These are phyloP conservation scores for Hippocampus zosterae DNA, from an alignment of 2,113 vertebrate genomes.

Conservation along the genomic window DNA sequence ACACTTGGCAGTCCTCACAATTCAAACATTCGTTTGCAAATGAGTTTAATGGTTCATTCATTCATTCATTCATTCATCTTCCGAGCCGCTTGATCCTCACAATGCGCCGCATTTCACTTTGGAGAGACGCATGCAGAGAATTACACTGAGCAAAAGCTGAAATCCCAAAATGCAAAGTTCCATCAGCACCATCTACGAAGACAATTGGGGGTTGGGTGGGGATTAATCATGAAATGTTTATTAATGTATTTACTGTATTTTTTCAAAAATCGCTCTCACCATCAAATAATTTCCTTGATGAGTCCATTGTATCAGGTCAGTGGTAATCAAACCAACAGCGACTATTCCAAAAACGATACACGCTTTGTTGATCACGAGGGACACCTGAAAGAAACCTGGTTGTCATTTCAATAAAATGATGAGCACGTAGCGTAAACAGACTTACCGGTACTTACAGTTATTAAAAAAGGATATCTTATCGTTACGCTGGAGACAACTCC, in stretches of 20 bases:
- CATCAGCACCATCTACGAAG: slow-evolving; percentile 45
- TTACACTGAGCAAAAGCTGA: slow-evolving; percentile 46
- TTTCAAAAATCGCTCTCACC: slow-evolving; percentile 20
- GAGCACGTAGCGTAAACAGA: not conserved
- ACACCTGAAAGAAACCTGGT: slow-evolving; percentile 43
- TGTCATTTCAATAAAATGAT: not conserved
- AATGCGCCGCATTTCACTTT: slow-evolving; percentile 28
- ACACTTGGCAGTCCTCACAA: not conserved
- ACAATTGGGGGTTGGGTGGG: not conserved
- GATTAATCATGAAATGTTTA: not conserved
- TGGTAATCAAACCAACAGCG: slow-evolving; percentile 41
- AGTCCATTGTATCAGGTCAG: slow-evolving; percentile 30
- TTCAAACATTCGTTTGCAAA: not conserved
- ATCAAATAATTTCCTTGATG: fast-evolving
- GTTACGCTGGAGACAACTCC: slow-evolving; percentile 59
- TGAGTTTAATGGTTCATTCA: not conserved
- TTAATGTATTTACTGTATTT: not conserved
- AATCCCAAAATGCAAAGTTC: slow-evolving; percentile 54
- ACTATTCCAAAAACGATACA: slow-evolving; percentile 37
- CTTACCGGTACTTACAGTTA: slow-evolving; percentile 49
- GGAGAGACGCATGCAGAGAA: slow-evolving; percentile 55
- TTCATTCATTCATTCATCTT: too few species aligned
- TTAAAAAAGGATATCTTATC: slow-evolving; percentile 56
- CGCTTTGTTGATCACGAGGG: slow-evolving; percentile 39
- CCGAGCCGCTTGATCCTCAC: too few species aligned